phyloP scores from a whole-genome alignment of 1,140 invertebrate genomes.

The Pteromalus puparum region DNA sequence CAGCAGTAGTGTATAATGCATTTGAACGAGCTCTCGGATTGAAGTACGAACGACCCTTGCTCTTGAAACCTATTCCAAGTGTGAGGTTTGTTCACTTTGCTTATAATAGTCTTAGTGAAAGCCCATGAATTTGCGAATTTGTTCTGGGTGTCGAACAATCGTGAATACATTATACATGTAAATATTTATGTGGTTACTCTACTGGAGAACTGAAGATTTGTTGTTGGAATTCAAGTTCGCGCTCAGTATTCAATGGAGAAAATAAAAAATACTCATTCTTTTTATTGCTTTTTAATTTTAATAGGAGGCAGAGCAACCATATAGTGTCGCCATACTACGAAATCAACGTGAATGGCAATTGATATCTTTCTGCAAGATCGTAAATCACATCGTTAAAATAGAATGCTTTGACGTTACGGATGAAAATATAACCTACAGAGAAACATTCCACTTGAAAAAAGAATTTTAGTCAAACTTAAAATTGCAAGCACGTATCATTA shows the following conservation, averaged over 20 bases:
- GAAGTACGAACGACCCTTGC: slow-evolving; percentile 14
- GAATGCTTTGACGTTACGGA: neutral
- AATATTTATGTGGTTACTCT: too few relatives aligned
- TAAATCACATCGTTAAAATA: slow-evolving; percentile 11
- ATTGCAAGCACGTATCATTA: too few relatives aligned
- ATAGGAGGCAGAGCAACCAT: slow-evolving; percentile 34
- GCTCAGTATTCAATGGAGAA: too few relatives aligned
- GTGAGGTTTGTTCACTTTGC: neutral
- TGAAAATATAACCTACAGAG: too few relatives aligned
- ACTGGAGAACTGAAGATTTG: too few relatives aligned
- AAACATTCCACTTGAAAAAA: too few relatives aligned
- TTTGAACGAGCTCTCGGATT: neutral
- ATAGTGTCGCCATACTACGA: slow-evolving; percentile 4
- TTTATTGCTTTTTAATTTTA: too few relatives aligned
- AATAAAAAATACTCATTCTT: too few relatives aligned
- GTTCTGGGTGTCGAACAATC: too few relatives aligned
- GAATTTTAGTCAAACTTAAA: too few relatives aligned
- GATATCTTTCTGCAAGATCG: slow-evolving; percentile 8
- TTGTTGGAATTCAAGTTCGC: too few relatives aligned
- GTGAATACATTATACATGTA: neutral
- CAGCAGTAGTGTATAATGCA: neutral
- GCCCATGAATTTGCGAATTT: too few relatives aligned
- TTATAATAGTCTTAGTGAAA: neutral
- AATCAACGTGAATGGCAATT: slow-evolving; percentile 15
- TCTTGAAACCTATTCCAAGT: neutral